Percentiles rank a stretch among this genome's conserved stretches.
These are phyloP conservation scores for Megalops atlanticus DNA, from an alignment of 2,113 vertebrate genomes.

Conservation along the genomic window DNA sequence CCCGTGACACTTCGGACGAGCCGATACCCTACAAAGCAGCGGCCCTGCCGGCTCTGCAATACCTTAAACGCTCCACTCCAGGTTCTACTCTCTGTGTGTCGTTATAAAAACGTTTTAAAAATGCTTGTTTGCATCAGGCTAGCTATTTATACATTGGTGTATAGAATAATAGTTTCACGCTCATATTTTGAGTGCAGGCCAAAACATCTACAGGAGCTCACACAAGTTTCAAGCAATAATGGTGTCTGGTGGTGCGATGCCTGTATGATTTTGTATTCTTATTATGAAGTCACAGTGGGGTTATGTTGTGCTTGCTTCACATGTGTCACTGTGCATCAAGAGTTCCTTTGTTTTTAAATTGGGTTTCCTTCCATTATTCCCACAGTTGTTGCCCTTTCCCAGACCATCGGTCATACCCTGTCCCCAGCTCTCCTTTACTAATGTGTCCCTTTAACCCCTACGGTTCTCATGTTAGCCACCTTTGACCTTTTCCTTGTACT, in stretches of 20 bases:
- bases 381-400: neutral
- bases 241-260: too few relatives aligned
- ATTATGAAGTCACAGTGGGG: too few relatives aligned
- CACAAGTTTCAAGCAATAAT: too few relatives aligned
- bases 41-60: too few relatives aligned
- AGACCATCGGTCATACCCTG: neutral
- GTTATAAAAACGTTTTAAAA: too few relatives aligned
- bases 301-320: neutral
- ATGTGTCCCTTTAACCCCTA: neutral
- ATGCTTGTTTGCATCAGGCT: too few relatives aligned
- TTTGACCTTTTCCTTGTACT: slow-evolving; percentile 43
- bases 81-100: too few relatives aligned
- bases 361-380: neutral
- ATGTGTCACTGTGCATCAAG: neutral
- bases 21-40: neutral
- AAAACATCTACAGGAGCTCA: too few relatives aligned
- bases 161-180: too few relatives aligned
- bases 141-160: too few relatives aligned
- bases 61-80: too few relatives aligned
- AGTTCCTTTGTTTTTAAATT: neutral
- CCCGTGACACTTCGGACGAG: neutral
- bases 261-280: too few relatives aligned
- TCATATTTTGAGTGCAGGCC: neutral
- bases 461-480: neutral
- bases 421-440: neutral